Evolutionary conservation across 1,140 invertebrate species (phyloP), one percentile per base, ranked within the genome.

Genomic region (Camponotus pennsylvanicus): DNA sequence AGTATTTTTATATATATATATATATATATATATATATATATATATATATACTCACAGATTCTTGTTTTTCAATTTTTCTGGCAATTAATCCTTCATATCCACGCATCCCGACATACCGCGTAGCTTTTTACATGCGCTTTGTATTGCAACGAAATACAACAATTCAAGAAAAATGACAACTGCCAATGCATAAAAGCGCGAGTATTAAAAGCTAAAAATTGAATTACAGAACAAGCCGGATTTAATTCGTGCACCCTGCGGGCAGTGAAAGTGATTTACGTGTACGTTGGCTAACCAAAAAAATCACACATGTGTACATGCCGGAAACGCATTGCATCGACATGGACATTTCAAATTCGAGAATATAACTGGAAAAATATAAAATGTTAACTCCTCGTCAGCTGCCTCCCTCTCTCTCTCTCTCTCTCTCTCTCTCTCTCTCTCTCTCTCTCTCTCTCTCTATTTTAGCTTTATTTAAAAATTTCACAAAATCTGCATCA

Each of bases 241-340:
- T 85, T 77, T 85, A 63, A 78, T 85, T 85, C 63, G 82, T 37
- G 18, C 61, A 76, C 27, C 82, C 82, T 45, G 42, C 73, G 45
- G 75, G 73, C 82, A 78, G 82, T 78, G 82, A 85, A 85, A 85
- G 82, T 85, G 82, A 85, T 85, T 85, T 85, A 85, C 73, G 82
- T 66, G 49, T 55, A 64, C 18, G 73, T 78, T 75, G 70, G 61
- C 34, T 78, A 45, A 76, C 73, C 42, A 40, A 66, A 78, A 83
- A 83, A 83, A 57, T 59, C 27, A 63, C 52, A 61, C 37, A 63
- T 37, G 66, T 34, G 37, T 73, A 61, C 69, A 83, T 55, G 37
- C 79, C 13, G 34, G 69, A 83, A 75, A 61, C 69, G 40, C 69
- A 61, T 55, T 37, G 27, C 42, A 75, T 83, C 40, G 79, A 4